These are phyloP conservation scores for Acanthoscelides obtectus DNA, from an alignment of 2,888 invertebrate genomes.

Conservation along the genomic window DNA sequence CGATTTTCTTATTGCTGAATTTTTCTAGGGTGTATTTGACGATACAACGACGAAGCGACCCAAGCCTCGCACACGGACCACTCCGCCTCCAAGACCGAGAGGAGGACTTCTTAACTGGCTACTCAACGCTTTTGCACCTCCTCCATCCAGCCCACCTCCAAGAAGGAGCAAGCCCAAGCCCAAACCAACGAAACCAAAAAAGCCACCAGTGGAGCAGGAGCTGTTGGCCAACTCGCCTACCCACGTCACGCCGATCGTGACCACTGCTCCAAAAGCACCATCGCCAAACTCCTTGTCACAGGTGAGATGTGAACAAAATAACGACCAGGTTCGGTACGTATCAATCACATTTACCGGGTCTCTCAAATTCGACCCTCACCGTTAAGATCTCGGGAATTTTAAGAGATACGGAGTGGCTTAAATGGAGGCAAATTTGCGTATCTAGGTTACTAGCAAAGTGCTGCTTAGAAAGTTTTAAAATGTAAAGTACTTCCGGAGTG, in stretches of 20 bases:
- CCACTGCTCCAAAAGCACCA: conserved; percentile 27
- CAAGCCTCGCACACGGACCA: conserved; percentile 44
- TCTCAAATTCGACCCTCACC: too few species aligned
- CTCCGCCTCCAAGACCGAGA: conserved; percentile 42
- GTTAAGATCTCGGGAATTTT: too few species aligned
- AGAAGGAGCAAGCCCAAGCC: conserved; percentile 20
- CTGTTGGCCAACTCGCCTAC: conserved; percentile 40
- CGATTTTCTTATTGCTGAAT: background rate
- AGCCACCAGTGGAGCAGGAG: conserved; percentile 28
- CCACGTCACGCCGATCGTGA: conserved; percentile 38
- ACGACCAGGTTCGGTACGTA: too few species aligned
- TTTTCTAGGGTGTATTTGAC: conserved; percentile 29
- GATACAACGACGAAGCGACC: conserved; percentile 30
- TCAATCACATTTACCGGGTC: too few species aligned
- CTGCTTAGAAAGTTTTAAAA: too few species aligned
- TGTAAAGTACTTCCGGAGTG: too few species aligned
- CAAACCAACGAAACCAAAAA: conserved; percentile 28
- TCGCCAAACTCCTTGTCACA: conserved; percentile 21
- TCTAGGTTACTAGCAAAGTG: too few species aligned
- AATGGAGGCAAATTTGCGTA: too few species aligned
- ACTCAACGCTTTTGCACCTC: conserved; percentile 39
- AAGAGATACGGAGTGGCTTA: too few species aligned
- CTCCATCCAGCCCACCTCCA: conserved; percentile 22
- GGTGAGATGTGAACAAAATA: background rate
- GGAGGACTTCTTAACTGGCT: conserved; percentile 44